phyloP scores from a whole-genome alignment of 2,888 invertebrate species.

The Mycalesis mineus region DNA sequence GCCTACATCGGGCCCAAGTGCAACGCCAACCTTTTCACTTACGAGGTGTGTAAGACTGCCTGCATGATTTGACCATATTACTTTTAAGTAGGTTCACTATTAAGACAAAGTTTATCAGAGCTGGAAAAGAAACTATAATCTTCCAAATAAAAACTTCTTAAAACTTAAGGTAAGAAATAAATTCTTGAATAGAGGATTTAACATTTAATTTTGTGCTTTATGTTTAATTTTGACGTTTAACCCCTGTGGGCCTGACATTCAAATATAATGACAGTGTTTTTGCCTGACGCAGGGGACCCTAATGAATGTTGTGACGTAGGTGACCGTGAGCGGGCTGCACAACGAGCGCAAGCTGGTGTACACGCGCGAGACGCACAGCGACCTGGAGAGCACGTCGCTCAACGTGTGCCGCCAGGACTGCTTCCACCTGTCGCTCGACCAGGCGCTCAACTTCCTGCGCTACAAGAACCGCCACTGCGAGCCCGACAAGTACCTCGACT shows the following conservation, averaged over 20 bases:
- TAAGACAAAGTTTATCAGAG: too few relatives aligned
- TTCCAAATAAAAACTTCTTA: too few relatives aligned
- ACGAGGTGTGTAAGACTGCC: too few relatives aligned
- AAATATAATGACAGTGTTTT: too few relatives aligned
- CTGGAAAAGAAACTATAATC: too few relatives aligned
- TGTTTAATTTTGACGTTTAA: background rate
- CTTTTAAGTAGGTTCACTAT: too few relatives aligned
- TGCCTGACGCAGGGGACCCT: background rate
- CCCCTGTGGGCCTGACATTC: too few relatives aligned
- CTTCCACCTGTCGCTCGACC: slow-evolving; percentile 63
- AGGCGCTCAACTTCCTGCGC: slow-evolving; percentile 60
- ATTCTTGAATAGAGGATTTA: too few relatives aligned
- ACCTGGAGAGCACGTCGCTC: slow-evolving; percentile 55
- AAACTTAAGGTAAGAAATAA: too few relatives aligned
- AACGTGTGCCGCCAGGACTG: slow-evolving; percentile 61
- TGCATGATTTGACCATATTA: too few relatives aligned
- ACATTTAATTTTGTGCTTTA: background rate
- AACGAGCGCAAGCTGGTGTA: slow-evolving; percentile 53
- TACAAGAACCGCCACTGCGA: slow-evolving; percentile 54
- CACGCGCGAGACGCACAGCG: slow-evolving; percentile 60
- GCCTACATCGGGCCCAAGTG: slow-evolving; percentile 66
- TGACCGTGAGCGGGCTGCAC: slow-evolving; percentile 53
- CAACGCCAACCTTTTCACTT: slow-evolving; percentile 51
- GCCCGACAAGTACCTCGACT: slow-evolving; percentile 50
- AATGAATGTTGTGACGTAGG: slow-evolving; percentile 35